Evolutionary conservation across 2,113 vertebrate species (phyloP).

Genomic region (Hippocampus guttulatus): DNA sequence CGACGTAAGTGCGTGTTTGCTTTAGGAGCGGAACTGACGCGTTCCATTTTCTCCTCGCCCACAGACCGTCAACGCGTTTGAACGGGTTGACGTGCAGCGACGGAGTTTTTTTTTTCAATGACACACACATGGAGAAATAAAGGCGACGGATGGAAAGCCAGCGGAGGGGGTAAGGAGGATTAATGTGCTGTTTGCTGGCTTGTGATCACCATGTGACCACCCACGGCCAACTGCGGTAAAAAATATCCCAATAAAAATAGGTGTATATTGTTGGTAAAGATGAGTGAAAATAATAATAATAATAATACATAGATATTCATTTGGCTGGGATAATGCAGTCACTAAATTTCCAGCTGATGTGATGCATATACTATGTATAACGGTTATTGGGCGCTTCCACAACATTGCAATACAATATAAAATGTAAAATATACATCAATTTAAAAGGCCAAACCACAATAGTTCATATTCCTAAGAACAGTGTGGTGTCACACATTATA

Average conservation of each 20-base stretch:
- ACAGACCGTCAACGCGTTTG: background rate
- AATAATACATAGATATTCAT: too few relatives aligned
- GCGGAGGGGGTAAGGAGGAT: slow-evolving; percentile 48
- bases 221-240: slow-evolving; percentile 31
- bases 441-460: too few relatives aligned
- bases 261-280: background rate
- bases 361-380: too few relatives aligned
- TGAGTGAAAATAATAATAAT: too few relatives aligned
- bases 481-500: too few relatives aligned
- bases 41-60: background rate
- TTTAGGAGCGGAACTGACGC: background rate
- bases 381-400: too few relatives aligned
- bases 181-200: slow-evolving; percentile 1
- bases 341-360: too few relatives aligned
- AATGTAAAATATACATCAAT: too few relatives aligned
- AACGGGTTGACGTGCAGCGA: background rate
- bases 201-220: slow-evolving; percentile 53
- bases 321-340: too few relatives aligned
- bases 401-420: too few relatives aligned
- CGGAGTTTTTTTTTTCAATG: background rate
- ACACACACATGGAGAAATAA: slow-evolving; percentile 29
- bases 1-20: background rate
- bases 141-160: slow-evolving; percentile 47
- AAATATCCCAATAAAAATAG: slow-evolving; percentile 32
- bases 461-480: too few relatives aligned